Evolutionary conservation across 2,888 invertebrate species (phyloP), one percentile per base, ranked within the genome.

Genomic region (Amorpha juglandis): DNA sequence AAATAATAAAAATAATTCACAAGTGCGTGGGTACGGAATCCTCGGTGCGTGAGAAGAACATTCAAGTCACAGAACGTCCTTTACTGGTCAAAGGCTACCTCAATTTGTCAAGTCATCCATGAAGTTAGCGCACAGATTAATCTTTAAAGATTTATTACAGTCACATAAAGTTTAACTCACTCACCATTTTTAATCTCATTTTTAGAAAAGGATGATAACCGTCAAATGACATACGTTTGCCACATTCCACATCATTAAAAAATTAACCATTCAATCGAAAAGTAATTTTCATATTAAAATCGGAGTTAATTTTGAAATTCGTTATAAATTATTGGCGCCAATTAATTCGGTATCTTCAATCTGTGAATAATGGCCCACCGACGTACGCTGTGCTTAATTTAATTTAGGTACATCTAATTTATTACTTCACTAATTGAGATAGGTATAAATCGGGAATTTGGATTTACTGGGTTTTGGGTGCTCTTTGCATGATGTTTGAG

Each of bases 191-290:
- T 8, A 12, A 27, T 14, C 19, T 51, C 50, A 11, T 7, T 2
- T 42, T 42, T 58, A 38, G 0, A 21, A 21, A 14, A 0, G 19
- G 21, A 8, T 45, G 38, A 9, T 9, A 38, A 45, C 21, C 12
- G 19, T 3, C 14, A 0, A 42, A 12, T 27, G 8, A n/a, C 14
- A 62, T 27, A 11, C 7, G 21, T 47, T 48, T n/a, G 47, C 8
- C 14, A 63, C 12, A 6, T 64, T 52, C 16, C 27, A 52, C 19
- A 11, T 38, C 53, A 64, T 64, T 27, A 45, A 64, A 33, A 55
- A 58, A 74, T 73, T 70, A 33, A 7, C 16, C 38, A 33, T 53
- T 45, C 27, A 55, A 64, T 53, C 45, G 16, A 27, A 55, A 38
- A 47, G 12, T 58, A 66, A 66, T 62, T 66, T 52, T 53, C 42